Conservation (phyloP, 2,797 vertebrate genomes). For the Dipus sagitta region DNA sequence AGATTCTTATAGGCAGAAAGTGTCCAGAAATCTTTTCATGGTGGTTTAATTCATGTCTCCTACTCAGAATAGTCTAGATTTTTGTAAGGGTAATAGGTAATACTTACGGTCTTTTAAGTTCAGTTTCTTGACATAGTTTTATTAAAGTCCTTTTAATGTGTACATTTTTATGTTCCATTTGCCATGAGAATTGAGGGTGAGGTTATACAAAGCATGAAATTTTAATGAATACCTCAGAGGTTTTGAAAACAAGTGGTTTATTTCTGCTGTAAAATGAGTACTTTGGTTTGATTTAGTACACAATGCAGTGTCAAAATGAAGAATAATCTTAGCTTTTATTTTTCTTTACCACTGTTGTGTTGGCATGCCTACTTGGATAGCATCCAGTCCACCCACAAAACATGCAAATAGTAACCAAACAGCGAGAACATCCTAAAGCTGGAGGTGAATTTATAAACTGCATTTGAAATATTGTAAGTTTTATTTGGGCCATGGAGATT, state of each 20-base stretch:
- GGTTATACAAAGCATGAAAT: not conserved
- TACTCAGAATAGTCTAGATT: not conserved
- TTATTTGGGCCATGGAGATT: not conserved
- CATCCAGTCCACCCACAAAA: not conserved
- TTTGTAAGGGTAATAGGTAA: not conserved
- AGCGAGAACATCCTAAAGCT: not conserved
- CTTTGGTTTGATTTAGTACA: not conserved
- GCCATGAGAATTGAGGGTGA: not conserved
- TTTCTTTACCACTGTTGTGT: not conserved
- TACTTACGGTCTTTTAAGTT: not conserved
- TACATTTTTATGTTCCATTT: conserved; percentile 36
- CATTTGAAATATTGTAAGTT: accelerated
- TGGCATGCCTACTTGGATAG: not conserved
- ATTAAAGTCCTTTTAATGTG: not conserved
- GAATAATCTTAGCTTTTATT: not conserved
- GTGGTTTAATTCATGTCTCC: not conserved
- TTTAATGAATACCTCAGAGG: conserved; percentile 5
- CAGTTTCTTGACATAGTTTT: not conserved
- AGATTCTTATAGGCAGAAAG: not conserved
- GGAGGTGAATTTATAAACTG: not conserved
- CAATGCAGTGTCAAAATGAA: not conserved
- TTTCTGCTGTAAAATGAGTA: not conserved
- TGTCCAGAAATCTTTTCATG: not conserved
- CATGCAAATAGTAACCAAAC: not conserved
- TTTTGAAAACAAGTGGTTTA: conserved; percentile 12